Evolutionary conservation across 2,888 invertebrate species (phyloP).

Genomic region (Limnephilus lunatus): DNA sequence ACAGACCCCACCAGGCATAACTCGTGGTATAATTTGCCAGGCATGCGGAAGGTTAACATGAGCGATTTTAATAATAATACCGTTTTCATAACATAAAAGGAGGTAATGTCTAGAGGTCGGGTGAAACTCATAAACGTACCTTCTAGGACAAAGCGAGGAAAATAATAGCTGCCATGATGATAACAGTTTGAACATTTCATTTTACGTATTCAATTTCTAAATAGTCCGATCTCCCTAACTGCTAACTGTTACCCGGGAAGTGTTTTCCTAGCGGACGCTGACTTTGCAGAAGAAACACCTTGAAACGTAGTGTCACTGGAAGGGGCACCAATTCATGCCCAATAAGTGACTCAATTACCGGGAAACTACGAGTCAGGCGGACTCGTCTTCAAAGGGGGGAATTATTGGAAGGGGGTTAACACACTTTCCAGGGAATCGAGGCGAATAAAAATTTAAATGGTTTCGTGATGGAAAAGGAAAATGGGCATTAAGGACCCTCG

Average conservation of each 20-base stretch:
- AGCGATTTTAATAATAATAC: neutral
- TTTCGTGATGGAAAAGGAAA: neutral
- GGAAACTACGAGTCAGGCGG: neutral
- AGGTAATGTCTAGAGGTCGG: neutral
- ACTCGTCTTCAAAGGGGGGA: neutral
- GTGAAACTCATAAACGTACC: neutral
- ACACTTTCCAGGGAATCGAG: neutral
- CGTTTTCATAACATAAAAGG: neutral
- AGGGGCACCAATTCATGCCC: constrained; percentile 12
- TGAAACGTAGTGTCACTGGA: constrained; percentile 34
- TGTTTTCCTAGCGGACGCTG: neutral
- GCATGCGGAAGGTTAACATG: neutral
- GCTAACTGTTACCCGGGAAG: neutral
- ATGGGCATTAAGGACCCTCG: neutral
- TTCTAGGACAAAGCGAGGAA: too few relatives aligned
- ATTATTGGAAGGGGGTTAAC: neutral
- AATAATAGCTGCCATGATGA: neutral
- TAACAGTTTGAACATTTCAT: neutral
- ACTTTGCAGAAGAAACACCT: neutral
- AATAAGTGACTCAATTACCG: constrained; percentile 47
- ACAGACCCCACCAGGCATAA: too few relatives aligned
- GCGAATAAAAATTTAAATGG: neutral
- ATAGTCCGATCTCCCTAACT: neutral
- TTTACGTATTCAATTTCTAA: constrained; percentile 22
- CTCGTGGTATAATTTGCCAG: too few relatives aligned